A percentile compares a stretch with the other conserved stretches of the same genome.
Conservation (phyloP, 2,888 invertebrate species). For the Mythimna lalbum region DNA sequence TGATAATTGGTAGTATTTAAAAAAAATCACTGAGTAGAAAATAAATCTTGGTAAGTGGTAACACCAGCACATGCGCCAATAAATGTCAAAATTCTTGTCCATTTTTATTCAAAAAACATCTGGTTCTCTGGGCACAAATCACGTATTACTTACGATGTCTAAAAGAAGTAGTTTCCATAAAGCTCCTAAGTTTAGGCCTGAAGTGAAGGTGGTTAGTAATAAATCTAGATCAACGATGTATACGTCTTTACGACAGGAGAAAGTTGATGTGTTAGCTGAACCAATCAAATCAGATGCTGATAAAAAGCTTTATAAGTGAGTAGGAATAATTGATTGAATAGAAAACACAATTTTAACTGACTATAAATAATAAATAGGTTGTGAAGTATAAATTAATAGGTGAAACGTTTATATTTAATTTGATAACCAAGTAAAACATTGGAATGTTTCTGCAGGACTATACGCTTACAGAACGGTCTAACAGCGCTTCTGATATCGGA, state of each 20-base stretch:
- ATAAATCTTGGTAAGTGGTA: slow-evolving; percentile 51
- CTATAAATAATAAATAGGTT: background rate
- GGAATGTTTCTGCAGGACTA: slow-evolving; percentile 60
- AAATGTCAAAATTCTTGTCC: slow-evolving; percentile 88
- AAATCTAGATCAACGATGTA: slow-evolving; percentile 69
- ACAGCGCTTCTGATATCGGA: slow-evolving; percentile 94
- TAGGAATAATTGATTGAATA: slow-evolving; percentile 28
- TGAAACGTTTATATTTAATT: background rate
- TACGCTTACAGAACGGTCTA: slow-evolving; percentile 92
- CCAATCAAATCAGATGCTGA: slow-evolving; percentile 94
- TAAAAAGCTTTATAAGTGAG: slow-evolving; percentile 94
- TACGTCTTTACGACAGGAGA: slow-evolving; percentile 78
- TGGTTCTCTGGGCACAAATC: slow-evolving; percentile 75
- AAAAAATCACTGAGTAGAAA: background rate
- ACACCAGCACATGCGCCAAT: slow-evolving; percentile 72
- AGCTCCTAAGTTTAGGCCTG: slow-evolving; percentile 84
- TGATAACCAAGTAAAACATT: slow-evolving; percentile 30
- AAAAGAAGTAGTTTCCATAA: slow-evolving; percentile 83
- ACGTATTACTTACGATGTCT: slow-evolving; percentile 77
- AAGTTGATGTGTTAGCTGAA: slow-evolving; percentile 85
- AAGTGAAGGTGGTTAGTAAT: slow-evolving; percentile 78
- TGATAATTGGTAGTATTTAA: slow-evolving; percentile 26
- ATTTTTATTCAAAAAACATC: slow-evolving; percentile 86
- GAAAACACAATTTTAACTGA: background rate
- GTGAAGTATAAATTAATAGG: background rate